These are phyloP conservation scores for Pseudois nayaur DNA, from an alignment of 2,113 vertebrate genomes.

Conservation along the genomic window DNA sequence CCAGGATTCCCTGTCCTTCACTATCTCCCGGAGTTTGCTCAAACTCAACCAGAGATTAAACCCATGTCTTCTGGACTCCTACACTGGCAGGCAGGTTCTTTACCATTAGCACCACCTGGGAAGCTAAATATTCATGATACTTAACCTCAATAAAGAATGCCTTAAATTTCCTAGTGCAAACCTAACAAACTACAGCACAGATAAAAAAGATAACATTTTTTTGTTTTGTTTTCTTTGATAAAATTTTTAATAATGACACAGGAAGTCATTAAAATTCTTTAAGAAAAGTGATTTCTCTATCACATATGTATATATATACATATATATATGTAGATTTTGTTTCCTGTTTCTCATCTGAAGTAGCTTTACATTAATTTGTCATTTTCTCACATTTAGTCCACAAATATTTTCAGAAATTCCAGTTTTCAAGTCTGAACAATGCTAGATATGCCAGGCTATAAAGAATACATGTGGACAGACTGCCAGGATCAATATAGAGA, in stretches of 20 bases:
- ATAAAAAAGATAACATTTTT: not conserved
- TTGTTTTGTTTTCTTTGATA: not conserved
- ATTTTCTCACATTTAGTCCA: constrained; percentile 18
- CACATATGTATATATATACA: too few species aligned
- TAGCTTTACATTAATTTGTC: not conserved
- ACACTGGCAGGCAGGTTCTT: not conserved
- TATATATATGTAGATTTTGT: not conserved
- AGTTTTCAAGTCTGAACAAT: not conserved
- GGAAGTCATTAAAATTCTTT: not conserved
- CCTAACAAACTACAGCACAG: not conserved
- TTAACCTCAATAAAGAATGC: not conserved
- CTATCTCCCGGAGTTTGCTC: not conserved
- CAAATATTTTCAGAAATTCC: not conserved
- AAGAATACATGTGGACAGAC: not conserved
- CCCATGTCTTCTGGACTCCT: not conserved
- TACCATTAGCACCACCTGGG: not conserved
- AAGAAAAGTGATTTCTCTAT: not conserved
- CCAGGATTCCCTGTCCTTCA: not conserved
- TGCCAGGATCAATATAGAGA: not conserved
- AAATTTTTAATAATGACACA: not conserved
- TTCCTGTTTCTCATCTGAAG: not conserved
- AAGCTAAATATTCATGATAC: not conserved
- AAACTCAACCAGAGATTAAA: rapidly evolving
- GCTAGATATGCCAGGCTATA: not conserved
- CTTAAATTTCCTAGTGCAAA: not conserved